phyloP scores from a whole-genome alignment of 1,140 invertebrate species.

The Oryzaephilus surinamensis region DNA sequence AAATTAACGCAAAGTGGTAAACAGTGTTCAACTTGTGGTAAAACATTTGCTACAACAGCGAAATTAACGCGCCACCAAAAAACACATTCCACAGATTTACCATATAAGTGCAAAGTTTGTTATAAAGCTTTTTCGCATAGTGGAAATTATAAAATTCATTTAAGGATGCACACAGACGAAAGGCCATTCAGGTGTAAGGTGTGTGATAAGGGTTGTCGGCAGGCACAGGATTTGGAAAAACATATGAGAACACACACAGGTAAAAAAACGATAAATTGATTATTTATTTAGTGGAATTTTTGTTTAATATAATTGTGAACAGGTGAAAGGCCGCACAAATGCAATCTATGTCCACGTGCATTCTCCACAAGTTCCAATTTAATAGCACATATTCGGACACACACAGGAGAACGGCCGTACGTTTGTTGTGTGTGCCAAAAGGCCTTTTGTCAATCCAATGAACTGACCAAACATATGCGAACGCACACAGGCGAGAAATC shows the following conservation, averaged over 20 bases:
- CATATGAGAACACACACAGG: conserved; percentile 46
- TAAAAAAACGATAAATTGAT: conserved; percentile 12
- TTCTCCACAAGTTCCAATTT: conserved; percentile 47
- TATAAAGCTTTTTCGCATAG: conserved; percentile 56
- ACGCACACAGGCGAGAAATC: conserved; percentile 40
- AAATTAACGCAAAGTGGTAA: conserved; percentile 18
- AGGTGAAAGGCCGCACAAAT: conserved; percentile 43
- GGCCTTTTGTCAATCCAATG: conserved; percentile 37
- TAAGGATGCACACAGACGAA: conserved; percentile 48
- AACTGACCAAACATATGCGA: conserved; percentile 37
- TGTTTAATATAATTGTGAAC: conserved; percentile 15
- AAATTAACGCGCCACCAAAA: conserved; percentile 49
- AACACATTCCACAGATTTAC: conserved; percentile 55
- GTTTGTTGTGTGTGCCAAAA: conserved; percentile 39
- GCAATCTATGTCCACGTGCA: conserved; percentile 42
- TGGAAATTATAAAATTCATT: conserved; percentile 49
- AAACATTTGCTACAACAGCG: conserved; percentile 43
- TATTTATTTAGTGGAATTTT: background rate
- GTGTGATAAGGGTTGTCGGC: conserved; percentile 47
- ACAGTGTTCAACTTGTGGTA: conserved; percentile 46
- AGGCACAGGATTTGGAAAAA: conserved; percentile 46
- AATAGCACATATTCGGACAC: conserved; percentile 40
- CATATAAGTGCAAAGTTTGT: conserved; percentile 60
- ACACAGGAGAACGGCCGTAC: conserved; percentile 40
- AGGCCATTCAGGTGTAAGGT: conserved; percentile 49